Base-by-base conservation (phyloP, 2,888 invertebrate species). In the Flexamia atlantica region DNA sequence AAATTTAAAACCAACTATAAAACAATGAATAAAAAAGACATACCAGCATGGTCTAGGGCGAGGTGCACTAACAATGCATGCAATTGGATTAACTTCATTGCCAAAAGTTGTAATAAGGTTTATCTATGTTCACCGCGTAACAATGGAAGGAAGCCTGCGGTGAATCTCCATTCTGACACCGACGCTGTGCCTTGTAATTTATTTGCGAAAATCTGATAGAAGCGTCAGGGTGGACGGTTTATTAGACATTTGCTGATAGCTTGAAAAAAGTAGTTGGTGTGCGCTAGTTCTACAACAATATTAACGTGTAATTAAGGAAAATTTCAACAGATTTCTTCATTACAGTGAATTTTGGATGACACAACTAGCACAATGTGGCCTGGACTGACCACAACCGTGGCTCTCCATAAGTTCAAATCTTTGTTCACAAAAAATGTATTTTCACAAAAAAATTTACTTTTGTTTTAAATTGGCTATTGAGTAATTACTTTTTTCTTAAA, bases 91-190 rank as follows among this genome's bases (percentile, higher is more conserved):
- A 79, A 57, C 79, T 57, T 32, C 79, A 79, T 79, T 30, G 28
- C 32, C 32, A 30, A 79, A 79, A 36, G 57, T 32, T 76, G 32
- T 79, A 79, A 79, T 79, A 20, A 79, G 79, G 20, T 32, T 40
- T 72, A 79, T 79, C 79, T 79, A 57, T 53, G 57, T 20, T n/a
- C 30, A 36, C 50, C n/a, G 28, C 3, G 32, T 79, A 36, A 79
- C 79, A 79, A 79, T 79, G 57, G 79, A 36, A 79, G 79, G 79
- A 79, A 79, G 79, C 57, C n/a, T 28, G 30, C n/a, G n/a, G 74
- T 46, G 28, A 79, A 57, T 79, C 28, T 79, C 79, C 14, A n/a
- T 10, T 25, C 53, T 57, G 79, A 79, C 79, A 79, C 79, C 17
- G n/a, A n/a, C 25, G 36, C 36, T 1, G 46, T n/a, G 36, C 57